These are phyloP conservation scores for Ptyas mucosa DNA, from an alignment of 2,113 vertebrate species.

Conservation along the genomic window DNA sequence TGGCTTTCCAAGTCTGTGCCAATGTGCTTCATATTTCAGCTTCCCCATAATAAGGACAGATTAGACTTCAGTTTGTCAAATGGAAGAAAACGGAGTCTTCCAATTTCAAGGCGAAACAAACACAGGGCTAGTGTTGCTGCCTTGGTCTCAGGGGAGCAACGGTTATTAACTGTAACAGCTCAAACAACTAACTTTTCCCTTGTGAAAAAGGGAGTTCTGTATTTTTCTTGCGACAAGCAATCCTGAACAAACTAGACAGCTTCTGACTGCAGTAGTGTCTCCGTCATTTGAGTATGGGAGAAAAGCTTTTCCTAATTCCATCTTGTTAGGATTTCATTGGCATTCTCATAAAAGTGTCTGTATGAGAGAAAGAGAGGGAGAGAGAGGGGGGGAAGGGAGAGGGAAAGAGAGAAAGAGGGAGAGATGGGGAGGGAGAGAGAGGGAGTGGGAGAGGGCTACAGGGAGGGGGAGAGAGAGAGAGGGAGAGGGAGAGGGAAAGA, in stretches of 20 bases:
- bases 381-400: too few species aligned
- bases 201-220: conserved; percentile 32
- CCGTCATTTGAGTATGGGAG: neutral
- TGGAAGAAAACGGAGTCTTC: conserved; percentile 15
- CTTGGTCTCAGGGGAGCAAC: conserved; percentile 15
- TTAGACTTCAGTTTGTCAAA: neutral
- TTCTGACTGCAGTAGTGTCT: conserved; percentile 20
- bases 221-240: conserved; percentile 21
- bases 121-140: neutral
- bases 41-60: neutral
- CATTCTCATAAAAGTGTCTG: neutral
- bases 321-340: neutral
- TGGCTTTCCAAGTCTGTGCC: neutral
- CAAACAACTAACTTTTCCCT: conserved; percentile 37
- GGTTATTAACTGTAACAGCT: conserved; percentile 43
- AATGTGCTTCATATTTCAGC: neutral
- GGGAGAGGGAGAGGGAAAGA: neutral
- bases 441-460: rapidly evolving
- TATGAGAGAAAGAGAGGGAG: neutral
- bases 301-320: neutral
- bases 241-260: conserved; percentile 31
- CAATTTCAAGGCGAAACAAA: conserved; percentile 21
- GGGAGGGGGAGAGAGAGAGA: too few species aligned
- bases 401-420: too few species aligned
- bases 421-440: too few species aligned